Evolutionary conservation across 1,140 invertebrate genomes (phyloP).

Genomic region (Anoplolepis gracilipes): DNA sequence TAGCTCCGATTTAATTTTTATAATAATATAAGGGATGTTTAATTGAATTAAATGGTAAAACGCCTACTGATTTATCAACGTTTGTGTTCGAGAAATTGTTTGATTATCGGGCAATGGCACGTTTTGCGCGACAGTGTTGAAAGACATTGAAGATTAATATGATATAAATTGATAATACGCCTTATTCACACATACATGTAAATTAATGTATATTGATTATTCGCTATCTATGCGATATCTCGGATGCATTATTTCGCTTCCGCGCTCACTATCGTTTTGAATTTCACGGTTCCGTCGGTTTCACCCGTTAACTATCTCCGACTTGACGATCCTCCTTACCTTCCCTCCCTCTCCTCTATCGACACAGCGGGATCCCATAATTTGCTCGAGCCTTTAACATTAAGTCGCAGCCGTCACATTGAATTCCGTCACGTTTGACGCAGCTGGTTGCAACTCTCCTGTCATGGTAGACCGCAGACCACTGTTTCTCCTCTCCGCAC

Average conservation of each 20-base stretch:
- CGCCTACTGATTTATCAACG: background rate
- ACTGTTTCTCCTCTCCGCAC: constrained; percentile 18
- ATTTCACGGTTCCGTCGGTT: constrained; percentile 47
- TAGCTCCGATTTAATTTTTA: background rate
- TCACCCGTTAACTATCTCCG: constrained; percentile 14
- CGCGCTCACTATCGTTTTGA: constrained; percentile 42
- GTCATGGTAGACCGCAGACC: constrained; percentile 50
- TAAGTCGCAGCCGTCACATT: constrained; percentile 25
- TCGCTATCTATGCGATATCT: background rate
- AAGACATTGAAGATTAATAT: constrained; percentile 4
- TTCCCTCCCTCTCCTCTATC: background rate
- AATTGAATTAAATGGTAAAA: constrained; percentile 11
- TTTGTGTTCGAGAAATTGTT: background rate
- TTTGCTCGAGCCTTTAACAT: constrained; percentile 11
- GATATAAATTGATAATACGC: background rate
- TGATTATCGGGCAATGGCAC: background rate
- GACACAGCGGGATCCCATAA: constrained; percentile 36
- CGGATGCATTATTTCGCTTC: constrained; percentile 17
- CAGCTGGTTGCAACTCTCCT: constrained; percentile 43
- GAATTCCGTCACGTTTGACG: constrained; percentile 43
- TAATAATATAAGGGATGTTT: background rate
- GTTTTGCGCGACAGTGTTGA: background rate
- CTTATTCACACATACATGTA: background rate
- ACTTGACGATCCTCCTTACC: constrained; percentile 8
- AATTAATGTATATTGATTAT: background rate